Base-by-base conservation (phyloP, 1,140 invertebrate species). In the Lordiphosa mommai region DNA sequence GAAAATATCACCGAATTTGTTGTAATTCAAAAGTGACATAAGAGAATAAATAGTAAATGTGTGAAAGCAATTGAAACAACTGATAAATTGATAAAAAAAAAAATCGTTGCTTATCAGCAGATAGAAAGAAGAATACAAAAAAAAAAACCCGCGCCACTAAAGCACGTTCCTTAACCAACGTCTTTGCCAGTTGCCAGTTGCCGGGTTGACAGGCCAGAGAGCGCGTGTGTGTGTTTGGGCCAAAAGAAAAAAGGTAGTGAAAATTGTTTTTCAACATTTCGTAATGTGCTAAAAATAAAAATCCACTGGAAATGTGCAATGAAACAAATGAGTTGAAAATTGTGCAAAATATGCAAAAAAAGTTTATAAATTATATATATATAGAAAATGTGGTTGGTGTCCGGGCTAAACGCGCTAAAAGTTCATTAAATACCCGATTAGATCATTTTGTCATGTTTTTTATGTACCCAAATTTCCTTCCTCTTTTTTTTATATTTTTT, bases 231-330 rank as follows among this genome's bases (percentile, higher is more conserved):
- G 5, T 27, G 10, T 27, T 2, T 27, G 4, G 16, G 10, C 40
- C 17, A 5, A 32, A 32, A 46, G 12, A 7, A 38, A 38, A 65
- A 56, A 65, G 61, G 43, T 63, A 52, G 40, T 9, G 55, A 49
- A 32, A 46, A 52, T 36, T 7, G 20, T 20, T 33, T 40, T 38
- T 27, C 30, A 53, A 36, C 6, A 33, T 76, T 82, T 82, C 66
- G 76, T 82, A 76, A 82, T 76, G 76, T 50, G 50, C 71, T 80
- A 82, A 60, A 76, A 82, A 80, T 80, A 80, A 67, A 37, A 4
- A 27, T 38, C 53, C 58, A 68, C 71, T 73, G 76, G 47, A 68
- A 82, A 67, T 61, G 61, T 82, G 76, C 77, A 82, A 23, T 58
- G 63, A 60, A 57, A 69, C 51, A 69, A 33, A 37, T 38, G 29